Percentiles rank a stretch among this genome's conserved stretches.
These are phyloP conservation scores for Heloderma charlesbogerti DNA, from an alignment of 2,113 vertebrate species.

Conservation along the genomic window DNA sequence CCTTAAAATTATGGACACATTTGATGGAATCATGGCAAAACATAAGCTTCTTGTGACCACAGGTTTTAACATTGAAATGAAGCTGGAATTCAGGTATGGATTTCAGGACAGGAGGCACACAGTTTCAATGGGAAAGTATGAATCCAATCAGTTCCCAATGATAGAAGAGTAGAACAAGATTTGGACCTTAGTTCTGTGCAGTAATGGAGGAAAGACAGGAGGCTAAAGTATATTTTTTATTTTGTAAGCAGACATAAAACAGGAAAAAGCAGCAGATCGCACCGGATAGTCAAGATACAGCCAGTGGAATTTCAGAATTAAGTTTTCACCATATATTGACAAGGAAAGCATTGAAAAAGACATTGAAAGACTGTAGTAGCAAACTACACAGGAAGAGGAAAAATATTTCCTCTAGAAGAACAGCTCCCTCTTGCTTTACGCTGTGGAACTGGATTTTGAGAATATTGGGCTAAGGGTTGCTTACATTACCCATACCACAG, in stretches of 20 bases:
- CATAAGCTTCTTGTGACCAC: background rate
- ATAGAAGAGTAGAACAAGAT: background rate
- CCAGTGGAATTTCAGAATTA: slow-evolving; percentile 39
- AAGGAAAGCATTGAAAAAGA: slow-evolving; percentile 1
- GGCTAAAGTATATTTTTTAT: background rate
- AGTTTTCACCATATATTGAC: fast-evolving
- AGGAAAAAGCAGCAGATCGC: slow-evolving; percentile 77
- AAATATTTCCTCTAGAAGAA: background rate
- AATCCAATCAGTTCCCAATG: background rate
- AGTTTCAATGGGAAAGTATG: background rate
- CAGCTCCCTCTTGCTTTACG: background rate
- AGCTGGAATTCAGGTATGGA: background rate
- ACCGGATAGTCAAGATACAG: slow-evolving; percentile 52
- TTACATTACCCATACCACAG: background rate
- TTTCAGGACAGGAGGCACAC: background rate
- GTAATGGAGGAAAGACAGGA: background rate
- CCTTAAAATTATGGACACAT: background rate
- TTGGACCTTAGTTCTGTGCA: background rate
- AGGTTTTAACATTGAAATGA: background rate
- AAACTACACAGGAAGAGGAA: background rate
- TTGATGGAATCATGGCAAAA: background rate
- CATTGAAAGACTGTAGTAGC: slow-evolving; percentile 1
- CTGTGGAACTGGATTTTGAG: slow-evolving; percentile 11
- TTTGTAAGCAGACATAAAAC: slow-evolving; percentile 37
- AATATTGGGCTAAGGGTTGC: background rate